Conservation (phyloP, 2,888 invertebrate genomes). For the Agrilus mali region DNA sequence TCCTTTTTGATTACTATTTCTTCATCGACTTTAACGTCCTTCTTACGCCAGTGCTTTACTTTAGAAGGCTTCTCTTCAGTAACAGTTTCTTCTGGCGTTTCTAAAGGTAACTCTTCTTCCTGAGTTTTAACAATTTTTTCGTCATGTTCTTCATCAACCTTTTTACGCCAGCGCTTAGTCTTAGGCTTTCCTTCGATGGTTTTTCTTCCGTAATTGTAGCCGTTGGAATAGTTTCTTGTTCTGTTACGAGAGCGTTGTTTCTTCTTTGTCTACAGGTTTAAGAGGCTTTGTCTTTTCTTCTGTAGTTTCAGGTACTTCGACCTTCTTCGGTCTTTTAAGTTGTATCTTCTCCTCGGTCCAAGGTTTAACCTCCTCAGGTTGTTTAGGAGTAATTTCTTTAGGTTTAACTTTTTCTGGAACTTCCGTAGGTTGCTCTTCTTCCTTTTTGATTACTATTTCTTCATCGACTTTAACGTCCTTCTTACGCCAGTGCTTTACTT, state of each 20-base stretch:
- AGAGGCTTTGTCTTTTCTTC: constrained; percentile 1
- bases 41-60: constrained; percentile 1
- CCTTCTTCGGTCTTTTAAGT: constrained; percentile 3
- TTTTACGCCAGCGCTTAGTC: constrained; percentile 9
- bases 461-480: constrained; percentile 11
- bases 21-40: constrained; percentile 5
- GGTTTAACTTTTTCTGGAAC: constrained; percentile 11
- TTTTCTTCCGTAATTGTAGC: constrained; percentile 5
- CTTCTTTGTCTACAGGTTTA: background rate
- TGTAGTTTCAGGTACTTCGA: background rate
- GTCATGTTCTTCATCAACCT: constrained; percentile 5
- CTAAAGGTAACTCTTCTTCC: background rate
- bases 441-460: constrained; percentile 12
- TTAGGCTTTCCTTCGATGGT: constrained; percentile 3
- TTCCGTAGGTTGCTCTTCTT: constrained; percentile 16
- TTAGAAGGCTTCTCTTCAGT: constrained; percentile 10
- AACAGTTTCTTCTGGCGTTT: constrained; percentile 8
- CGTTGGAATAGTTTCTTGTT: constrained; percentile 18
- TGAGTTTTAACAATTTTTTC: background rate
- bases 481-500: constrained; percentile 2
- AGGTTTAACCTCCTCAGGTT: constrained; percentile 1
- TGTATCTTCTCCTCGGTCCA: constrained; percentile 13
- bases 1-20: constrained; percentile 5
- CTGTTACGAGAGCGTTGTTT: background rate
- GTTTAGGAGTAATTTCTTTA: constrained; percentile 4